Conservation (phyloP, 2,797 vertebrate genomes). For the Sebastes itinus region DNA sequence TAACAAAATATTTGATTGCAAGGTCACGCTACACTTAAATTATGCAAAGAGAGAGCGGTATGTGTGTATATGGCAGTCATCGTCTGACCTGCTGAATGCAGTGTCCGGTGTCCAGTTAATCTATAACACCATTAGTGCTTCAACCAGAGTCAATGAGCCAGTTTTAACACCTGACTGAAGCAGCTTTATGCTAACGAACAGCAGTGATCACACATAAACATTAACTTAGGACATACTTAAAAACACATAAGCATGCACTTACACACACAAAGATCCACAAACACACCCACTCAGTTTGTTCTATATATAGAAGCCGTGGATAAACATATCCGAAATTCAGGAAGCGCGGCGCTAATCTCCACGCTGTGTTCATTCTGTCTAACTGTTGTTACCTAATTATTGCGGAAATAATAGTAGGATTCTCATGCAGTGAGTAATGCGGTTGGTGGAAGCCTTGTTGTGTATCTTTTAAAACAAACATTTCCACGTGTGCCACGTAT, state of each 20-base stretch:
- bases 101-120: constrained; percentile 46
- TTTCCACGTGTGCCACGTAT: constrained; percentile 16
- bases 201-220: constrained; percentile 48
- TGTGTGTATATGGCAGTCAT: background rate
- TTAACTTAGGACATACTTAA: constrained; percentile 50
- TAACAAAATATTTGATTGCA: background rate
- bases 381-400: constrained; percentile 32
- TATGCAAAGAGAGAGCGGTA: background rate
- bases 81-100: background rate
- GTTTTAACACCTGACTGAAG: constrained; percentile 3
- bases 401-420: constrained; percentile 49
- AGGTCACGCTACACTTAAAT: background rate
- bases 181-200: constrained; percentile 40
- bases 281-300: constrained; percentile 36
- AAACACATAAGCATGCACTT: constrained; percentile 53
- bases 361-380: background rate
- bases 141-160: constrained; percentile 43
- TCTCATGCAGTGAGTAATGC: constrained; percentile 52
- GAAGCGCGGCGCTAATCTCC: constrained; percentile 38
- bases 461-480: constrained; percentile 45
- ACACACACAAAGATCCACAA: constrained; percentile 40
- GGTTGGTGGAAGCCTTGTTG: constrained; percentile 28
- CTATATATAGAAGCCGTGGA: constrained; percentile 39
- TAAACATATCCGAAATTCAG: constrained; percentile 29
- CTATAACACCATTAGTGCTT: constrained; percentile 20